Evolutionary conservation across 2,888 invertebrate genomes (phyloP).

Genomic region (Ceratothoa steindachneri): DNA sequence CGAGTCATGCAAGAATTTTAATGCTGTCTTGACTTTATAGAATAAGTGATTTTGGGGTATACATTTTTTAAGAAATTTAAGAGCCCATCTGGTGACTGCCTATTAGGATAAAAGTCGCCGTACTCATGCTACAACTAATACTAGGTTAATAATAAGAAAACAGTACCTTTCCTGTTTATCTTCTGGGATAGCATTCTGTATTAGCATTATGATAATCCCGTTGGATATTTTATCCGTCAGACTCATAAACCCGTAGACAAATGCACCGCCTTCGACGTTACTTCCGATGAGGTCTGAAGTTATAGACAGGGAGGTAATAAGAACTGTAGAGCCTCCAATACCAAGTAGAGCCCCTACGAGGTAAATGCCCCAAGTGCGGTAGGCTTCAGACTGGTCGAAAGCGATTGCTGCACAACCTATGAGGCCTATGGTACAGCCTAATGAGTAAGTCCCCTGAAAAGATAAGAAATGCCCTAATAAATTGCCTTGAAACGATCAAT

Average conservation of each 20-base stretch:
- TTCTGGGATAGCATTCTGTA: conserved; percentile 69
- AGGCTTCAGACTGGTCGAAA: conserved; percentile 55
- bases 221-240: conserved; percentile 88
- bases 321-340: conserved; percentile 75
- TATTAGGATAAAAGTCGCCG: too few relatives aligned
- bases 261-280: conserved; percentile 74
- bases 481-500: too few relatives aligned
- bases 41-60: too few relatives aligned
- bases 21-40: too few relatives aligned
- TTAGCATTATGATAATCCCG: conserved; percentile 75
- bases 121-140: too few relatives aligned
- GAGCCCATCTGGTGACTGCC: too few relatives aligned
- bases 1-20: too few relatives aligned
- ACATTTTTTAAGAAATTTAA: too few relatives aligned
- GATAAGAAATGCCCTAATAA: too few relatives aligned
- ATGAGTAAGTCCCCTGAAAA: conserved; percentile 61
- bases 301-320: conserved; percentile 81
- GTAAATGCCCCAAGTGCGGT: conserved; percentile 63
- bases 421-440: conserved; percentile 65
- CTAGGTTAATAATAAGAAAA: too few relatives aligned
- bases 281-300: conserved; percentile 84
- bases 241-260: conserved; percentile 88
- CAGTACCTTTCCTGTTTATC: too few relatives aligned
- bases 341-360: conserved; percentile 70
- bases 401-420: conserved; percentile 68